Evolutionary conservation across 2,888 invertebrate species (phyloP), one percentile per base, ranked within the genome.

Genomic region (Mystacides longicornis): DNA sequence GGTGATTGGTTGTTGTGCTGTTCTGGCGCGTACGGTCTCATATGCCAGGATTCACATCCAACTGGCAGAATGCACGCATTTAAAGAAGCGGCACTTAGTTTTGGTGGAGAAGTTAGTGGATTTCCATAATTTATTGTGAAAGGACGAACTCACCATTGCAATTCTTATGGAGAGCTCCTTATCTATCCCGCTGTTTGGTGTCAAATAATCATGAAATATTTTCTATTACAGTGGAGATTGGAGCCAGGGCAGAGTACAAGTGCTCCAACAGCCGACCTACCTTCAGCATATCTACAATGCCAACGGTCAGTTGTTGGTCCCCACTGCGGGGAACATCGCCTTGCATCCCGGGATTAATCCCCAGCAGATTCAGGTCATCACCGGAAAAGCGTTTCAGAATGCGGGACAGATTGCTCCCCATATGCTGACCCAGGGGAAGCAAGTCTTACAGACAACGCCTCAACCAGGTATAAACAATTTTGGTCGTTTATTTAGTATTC

Each of bases 351-450:
- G 86, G 23, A 81, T 88, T 65, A 88, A 87, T 68, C 85, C 87
- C 1, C 85, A 86, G 54, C 86, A 86, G 60, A 87, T 89, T 65
- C 88, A 88, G 79, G 83, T 82, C 64, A 20, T 20, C 5, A 83
- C 88, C 19, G 84, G 87, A 22, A 93, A 93, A 67, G 87, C 90
- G 2, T 91, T 91, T 69, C 90, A 89, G 69, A 84, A 89, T 47
- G 37, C 37, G 37, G 86, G 85, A 63, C 86, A 87, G 62, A 71
- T 86, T 50, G 80, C 81, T 2, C 89, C 88, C 0, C 92, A 92
- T 66, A 91, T 93, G 89, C 73, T 93, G 0, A 76, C 87, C 1
- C 85, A 86, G 67, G 85, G 85, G 56, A 87, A 88, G 66, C 85
- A 84, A 66, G 85, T 87, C 60, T 69, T 87, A 1, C 83, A 83